Evolutionary conservation across 1,140 invertebrate genomes (phyloP).

Genomic region (Drosophila rufa): DNA sequence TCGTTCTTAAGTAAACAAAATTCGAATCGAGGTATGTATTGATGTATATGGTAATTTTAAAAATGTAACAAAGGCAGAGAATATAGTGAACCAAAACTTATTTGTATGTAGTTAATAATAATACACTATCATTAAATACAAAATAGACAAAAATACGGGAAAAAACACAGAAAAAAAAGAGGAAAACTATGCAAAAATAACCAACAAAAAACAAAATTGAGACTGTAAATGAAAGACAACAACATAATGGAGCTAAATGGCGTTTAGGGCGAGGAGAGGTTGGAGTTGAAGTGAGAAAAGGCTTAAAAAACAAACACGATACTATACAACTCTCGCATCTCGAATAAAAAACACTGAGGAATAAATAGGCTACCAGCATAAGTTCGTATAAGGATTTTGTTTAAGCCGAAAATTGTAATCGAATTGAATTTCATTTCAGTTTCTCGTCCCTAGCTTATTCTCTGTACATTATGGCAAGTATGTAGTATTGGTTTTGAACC

Average conservation of each 20-base stretch:
- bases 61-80: slow-evolving; percentile 61
- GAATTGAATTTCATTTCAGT: slow-evolving; percentile 25
- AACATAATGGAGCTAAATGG: slow-evolving; percentile 60
- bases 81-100: slow-evolving; percentile 71
- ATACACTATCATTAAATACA: slow-evolving; percentile 53
- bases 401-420: slow-evolving; percentile 27
- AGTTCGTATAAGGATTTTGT: slow-evolving; percentile 74
- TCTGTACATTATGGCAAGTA: slow-evolving; percentile 24
- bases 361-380: slow-evolving; percentile 78
- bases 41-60: slow-evolving; percentile 76
- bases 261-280: slow-evolving; percentile 41
- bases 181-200: slow-evolving; percentile 79
- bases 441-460: slow-evolving; percentile 16
- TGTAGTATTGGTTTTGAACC: slow-evolving; percentile 19
- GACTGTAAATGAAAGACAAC: slow-evolving; percentile 78
- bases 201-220: slow-evolving; percentile 78
- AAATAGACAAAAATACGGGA: slow-evolving; percentile 65
- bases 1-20: slow-evolving; percentile 62
- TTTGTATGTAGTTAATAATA: slow-evolving; percentile 76
- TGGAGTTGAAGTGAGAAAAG: slow-evolving; percentile 37
- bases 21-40: slow-evolving; percentile 71
- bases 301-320: slow-evolving; percentile 46
- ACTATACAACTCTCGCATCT: slow-evolving; percentile 64
- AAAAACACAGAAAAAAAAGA: slow-evolving; percentile 74
- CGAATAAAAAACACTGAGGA: slow-evolving; percentile 62